A percentile compares a stretch with the other conserved stretches of the same genome.
Evolutionary conservation across 2,888 invertebrate species (phyloP).

Genomic region (Sarcophaga variegata): DNA sequence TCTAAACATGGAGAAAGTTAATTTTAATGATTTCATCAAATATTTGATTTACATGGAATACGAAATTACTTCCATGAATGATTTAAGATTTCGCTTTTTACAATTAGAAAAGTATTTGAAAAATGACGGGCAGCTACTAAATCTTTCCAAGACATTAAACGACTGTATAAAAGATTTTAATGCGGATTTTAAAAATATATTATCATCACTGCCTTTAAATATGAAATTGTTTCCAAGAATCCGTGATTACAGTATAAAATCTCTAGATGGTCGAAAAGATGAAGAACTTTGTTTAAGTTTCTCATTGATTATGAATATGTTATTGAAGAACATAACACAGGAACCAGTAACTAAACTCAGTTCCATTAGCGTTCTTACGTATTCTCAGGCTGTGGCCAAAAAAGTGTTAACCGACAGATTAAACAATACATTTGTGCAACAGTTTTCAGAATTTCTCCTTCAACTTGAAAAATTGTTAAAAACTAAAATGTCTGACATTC

Average conservation of each 20-base stretch:
- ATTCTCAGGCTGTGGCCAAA: slow-evolving; percentile 77
- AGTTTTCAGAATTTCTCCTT: slow-evolving; percentile 74
- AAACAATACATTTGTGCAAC: slow-evolving; percentile 76
- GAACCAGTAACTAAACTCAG: slow-evolving; percentile 69
- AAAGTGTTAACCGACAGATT: slow-evolving; percentile 76
- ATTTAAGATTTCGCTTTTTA: slow-evolving; percentile 78
- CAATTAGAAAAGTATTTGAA: slow-evolving; percentile 73
- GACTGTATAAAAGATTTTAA: slow-evolving; percentile 62
- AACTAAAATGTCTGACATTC: slow-evolving; percentile 70
- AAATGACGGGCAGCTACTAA: slow-evolving; percentile 58
- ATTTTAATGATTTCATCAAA: slow-evolving; percentile 69
- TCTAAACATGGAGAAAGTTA: slow-evolving; percentile 71
- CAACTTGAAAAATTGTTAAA: slow-evolving; percentile 70
- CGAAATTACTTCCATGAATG: slow-evolving; percentile 80
- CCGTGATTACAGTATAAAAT: slow-evolving; percentile 75
- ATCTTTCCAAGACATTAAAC: slow-evolving; percentile 70
- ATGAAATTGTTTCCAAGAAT: slow-evolving; percentile 77
- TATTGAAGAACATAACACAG: slow-evolving; percentile 72
- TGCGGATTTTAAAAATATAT: slow-evolving; percentile 36
- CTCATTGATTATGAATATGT: slow-evolving; percentile 73
- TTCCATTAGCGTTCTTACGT: slow-evolving; percentile 76
- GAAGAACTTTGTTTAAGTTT: slow-evolving; percentile 74
- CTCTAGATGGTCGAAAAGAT: slow-evolving; percentile 43
- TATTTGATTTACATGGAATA: slow-evolving; percentile 82
- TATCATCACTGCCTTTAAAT: slow-evolving; percentile 79